These are phyloP conservation scores for Sialia sialis DNA, from an alignment of 2,113 vertebrate species.

Conservation along the genomic window DNA sequence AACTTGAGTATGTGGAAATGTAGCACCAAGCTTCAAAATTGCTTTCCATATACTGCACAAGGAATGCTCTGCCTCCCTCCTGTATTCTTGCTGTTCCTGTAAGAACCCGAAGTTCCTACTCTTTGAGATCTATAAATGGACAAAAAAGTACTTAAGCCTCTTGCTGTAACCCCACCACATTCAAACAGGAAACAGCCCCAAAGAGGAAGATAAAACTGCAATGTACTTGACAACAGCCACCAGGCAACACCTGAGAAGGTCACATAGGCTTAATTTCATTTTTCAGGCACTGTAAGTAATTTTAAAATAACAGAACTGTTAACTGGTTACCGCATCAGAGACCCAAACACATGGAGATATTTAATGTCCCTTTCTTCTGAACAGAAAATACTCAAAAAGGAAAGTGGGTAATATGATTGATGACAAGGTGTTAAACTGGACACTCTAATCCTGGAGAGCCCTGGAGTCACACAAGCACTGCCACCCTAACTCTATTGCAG, in stretches of 20 bases:
- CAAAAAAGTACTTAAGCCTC: background rate
- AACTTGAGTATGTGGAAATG: background rate
- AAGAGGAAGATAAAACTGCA: background rate
- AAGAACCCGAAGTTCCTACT: background rate
- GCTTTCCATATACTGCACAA: background rate
- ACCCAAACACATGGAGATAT: background rate
- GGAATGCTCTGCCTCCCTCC: background rate
- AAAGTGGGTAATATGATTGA: background rate
- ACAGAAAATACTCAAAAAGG: background rate
- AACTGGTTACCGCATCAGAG: background rate
- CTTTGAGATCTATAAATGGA: background rate
- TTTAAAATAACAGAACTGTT: background rate
- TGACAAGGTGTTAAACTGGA: background rate
- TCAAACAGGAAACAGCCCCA: background rate
- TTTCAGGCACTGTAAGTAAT: background rate
- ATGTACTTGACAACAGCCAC: background rate
- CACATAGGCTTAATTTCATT: background rate
- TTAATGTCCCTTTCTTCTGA: background rate
- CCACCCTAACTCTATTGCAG: background rate
- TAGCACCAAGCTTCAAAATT: background rate
- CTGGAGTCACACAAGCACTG: background rate
- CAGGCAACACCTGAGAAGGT: background rate
- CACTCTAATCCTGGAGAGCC: background rate
- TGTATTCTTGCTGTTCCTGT: background rate
- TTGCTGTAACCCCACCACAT: rapidly evolving